phyloP scores from a whole-genome alignment of 2,113 vertebrate species.

The Nerophis ophidion region DNA sequence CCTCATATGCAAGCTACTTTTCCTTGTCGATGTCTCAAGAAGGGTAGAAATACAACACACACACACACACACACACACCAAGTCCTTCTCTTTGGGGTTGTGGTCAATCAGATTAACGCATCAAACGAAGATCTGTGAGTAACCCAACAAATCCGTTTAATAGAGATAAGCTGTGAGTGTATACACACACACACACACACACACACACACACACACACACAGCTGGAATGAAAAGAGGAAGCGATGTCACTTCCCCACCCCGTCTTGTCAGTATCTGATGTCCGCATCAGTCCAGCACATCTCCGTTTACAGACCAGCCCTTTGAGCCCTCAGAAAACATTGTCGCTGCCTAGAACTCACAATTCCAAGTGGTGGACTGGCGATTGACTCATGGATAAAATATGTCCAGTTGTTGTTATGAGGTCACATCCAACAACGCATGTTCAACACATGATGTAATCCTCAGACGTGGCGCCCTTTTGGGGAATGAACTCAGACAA shows the following conservation, averaged over 20 bases:
- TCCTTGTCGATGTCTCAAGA: too few relatives aligned
- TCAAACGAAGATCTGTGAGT: slow-evolving; percentile 42
- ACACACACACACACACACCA: slow-evolving; percentile 1
- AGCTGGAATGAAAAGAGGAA: slow-evolving; percentile 14
- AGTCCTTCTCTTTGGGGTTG: slow-evolving; percentile 24
- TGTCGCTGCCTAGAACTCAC: not conserved
- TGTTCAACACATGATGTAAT: too few relatives aligned
- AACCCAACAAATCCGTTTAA: slow-evolving; percentile 57
- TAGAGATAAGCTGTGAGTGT: slow-evolving; percentile 49
- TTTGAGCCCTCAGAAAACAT: slow-evolving; percentile 20
- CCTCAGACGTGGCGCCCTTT: too few relatives aligned
- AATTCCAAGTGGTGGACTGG: not conserved
- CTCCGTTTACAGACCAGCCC: slow-evolving; percentile 16
- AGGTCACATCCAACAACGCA: too few relatives aligned
- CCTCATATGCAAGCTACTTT: too few relatives aligned
- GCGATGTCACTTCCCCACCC: slow-evolving; percentile 17
- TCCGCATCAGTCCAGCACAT: slow-evolving; percentile 21
- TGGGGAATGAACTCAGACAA: too few relatives aligned
- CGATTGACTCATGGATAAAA: not conserved
- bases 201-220: not conserved
- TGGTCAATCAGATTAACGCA: slow-evolving; percentile 57
- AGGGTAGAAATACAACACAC: too few relatives aligned
- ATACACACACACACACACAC: slow-evolving; percentile 1
- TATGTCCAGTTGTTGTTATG: too few relatives aligned
- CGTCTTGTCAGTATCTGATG: slow-evolving; percentile 13